phyloP scores from a whole-genome alignment of 2,113 vertebrate genomes.

The Thamnaconus septentrionalis region DNA sequence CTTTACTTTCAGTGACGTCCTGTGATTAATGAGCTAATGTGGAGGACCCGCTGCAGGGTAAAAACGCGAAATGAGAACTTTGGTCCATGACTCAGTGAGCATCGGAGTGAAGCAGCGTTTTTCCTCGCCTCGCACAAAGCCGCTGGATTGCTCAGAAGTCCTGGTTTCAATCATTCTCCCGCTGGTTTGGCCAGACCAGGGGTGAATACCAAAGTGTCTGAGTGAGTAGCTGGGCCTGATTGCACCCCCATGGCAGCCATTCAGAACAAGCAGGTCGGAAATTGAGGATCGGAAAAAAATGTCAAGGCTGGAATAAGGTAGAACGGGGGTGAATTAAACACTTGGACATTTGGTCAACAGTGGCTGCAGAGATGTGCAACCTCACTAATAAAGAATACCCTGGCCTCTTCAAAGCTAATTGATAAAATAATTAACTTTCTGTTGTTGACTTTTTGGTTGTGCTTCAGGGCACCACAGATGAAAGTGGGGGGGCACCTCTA shows the following conservation, averaged over 20 bases:
- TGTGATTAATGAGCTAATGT: conserved; percentile 55
- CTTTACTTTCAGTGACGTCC: conserved; percentile 37
- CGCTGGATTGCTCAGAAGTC: conserved; percentile 8
- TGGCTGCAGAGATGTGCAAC: too few species aligned
- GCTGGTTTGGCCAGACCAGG: conserved; percentile 14
- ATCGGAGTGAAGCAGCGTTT: conserved; percentile 15
- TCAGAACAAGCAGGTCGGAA: not conserved
- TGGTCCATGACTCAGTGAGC: conserved; percentile 23
- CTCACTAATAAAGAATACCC: too few species aligned
- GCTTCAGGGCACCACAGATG: too few species aligned
- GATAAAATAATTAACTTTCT: too few species aligned
- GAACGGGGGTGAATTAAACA: not conserved
- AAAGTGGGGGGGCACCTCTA: too few species aligned
- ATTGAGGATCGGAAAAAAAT: not conserved
- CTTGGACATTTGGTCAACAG: not conserved
- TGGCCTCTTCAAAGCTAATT: too few species aligned
- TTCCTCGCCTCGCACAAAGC: conserved; percentile 15
- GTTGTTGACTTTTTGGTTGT: too few species aligned
- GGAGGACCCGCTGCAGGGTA: conserved; percentile 20
- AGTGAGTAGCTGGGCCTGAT: conserved; percentile 22
- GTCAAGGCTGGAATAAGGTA: too few species aligned
- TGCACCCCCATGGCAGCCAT: not conserved
- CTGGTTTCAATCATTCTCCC: conserved; percentile 25
- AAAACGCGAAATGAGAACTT: conserved; percentile 35
- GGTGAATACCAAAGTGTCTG: conserved; percentile 17